These are phyloP conservation scores for Zele albiditarsus DNA, from an alignment of 2,888 invertebrate species.

Conservation along the genomic window DNA sequence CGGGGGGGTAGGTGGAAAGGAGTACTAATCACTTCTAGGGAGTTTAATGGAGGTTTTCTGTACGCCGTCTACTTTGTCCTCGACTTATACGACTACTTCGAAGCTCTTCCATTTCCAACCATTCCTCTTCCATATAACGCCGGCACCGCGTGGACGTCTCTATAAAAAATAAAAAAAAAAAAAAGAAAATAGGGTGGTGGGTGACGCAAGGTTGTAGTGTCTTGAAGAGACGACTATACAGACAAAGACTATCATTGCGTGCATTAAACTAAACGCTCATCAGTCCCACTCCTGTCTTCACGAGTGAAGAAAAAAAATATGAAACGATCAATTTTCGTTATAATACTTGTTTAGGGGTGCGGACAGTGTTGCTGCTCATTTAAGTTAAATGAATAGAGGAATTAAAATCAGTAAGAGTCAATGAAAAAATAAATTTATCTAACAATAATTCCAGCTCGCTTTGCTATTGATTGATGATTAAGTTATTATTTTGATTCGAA, in stretches of 20 bases:
- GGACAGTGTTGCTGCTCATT: no score
- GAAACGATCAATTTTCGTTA: not conserved
- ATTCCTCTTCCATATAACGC: conserved; percentile 39
- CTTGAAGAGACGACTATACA: conserved; percentile 65
- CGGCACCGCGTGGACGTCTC: not conserved
- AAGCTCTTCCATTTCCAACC: conserved; percentile 25
- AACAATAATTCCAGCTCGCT: no score
- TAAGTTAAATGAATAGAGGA: no score
- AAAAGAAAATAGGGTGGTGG: not conserved
- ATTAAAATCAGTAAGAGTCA: no score
- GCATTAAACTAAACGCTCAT: conserved; percentile 66
- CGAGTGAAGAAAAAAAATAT: conserved; percentile 10
- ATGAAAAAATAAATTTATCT: no score
- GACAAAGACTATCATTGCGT: conserved; percentile 67
- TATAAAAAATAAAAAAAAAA: not conserved
- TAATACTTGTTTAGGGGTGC: no score
- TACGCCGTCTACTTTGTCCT: conserved; percentile 72
- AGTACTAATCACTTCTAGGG: conserved; percentile 72
- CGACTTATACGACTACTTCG: conserved; percentile 68
- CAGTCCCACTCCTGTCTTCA: conserved; percentile 33
- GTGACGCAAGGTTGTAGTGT: conserved; percentile 58
- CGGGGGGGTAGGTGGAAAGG: conserved; percentile 46
- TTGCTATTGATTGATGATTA: no score
- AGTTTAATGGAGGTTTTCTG: conserved; percentile 74
- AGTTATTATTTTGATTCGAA: no score